Base-by-base conservation (phyloP, 35 echinoderm and acorn worm species). In the Holothuria glaberrima region DNA sequence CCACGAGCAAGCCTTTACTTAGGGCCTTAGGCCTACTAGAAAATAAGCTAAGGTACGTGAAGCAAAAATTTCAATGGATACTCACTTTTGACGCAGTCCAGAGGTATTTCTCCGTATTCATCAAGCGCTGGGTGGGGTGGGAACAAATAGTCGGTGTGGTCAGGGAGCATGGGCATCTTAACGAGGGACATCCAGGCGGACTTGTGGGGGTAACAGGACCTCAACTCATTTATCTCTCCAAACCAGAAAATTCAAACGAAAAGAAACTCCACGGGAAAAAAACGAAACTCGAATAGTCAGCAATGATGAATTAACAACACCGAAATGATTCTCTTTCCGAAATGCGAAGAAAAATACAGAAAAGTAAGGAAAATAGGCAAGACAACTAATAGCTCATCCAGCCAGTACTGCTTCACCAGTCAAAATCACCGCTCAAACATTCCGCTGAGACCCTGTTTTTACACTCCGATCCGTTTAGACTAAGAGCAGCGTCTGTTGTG, bases 71-170 rank as follows among this genome's bases (percentile, higher is more conserved):
- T 6, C n/a, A 35, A 14, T 27, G 31, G 33, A 52, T 73, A 90
- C 94, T 93, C 90, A 96, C 94, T 92, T 96, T 90, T 96, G 45
- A 92, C 70, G 64, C 58, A 92, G 66, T 96, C 94, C 20, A 96
- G 16, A 1, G 94, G 82, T 59, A 86, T 90, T 67, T 96, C 94
- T 13, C 86, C 91, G 83, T 96, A 96, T 67, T 96, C 94, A 44
- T 96, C 94, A 63, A 96, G 48, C 27, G 94, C 71, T 33, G 87
- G 91, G 59, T 91, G 91, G 27, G 91, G 87, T 38, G 94, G 88
- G 58, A 96, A 96, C 44, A 96, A 71, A 48, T 96, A 96, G 45
- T 96, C 94, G 5, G 89, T 86, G 66, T 96, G 94, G 25, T 96
- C 94, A 16, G 94, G 94, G 30, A 96, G 63, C 90, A 96, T 96